These are phyloP conservation scores for Laticauda laticaudata DNA, from an alignment of 2,113 vertebrate genomes.

Conservation along the genomic window DNA sequence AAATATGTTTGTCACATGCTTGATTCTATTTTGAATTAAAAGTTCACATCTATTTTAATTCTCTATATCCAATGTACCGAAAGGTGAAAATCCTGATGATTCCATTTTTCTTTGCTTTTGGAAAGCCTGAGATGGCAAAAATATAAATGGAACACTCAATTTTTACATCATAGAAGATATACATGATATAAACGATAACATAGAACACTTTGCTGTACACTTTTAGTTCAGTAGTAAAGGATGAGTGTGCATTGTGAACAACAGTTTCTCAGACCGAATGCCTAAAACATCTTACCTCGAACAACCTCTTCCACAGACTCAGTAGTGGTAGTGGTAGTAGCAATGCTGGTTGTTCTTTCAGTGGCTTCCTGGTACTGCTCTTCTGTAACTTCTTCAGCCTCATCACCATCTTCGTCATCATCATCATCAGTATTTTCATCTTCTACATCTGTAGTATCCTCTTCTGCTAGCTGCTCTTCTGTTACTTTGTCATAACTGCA, in stretches of 20 bases:
- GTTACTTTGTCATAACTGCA: slow-evolving; percentile 84
- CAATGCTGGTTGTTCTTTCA: slow-evolving; percentile 89
- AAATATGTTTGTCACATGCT: slow-evolving; percentile 3
- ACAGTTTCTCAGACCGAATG: slow-evolving; percentile 3
- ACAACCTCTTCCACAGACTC: slow-evolving; percentile 98
- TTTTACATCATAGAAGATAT: slow-evolving; percentile 29
- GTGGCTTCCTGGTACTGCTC: slow-evolving; percentile 83
- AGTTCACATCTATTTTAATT: slow-evolving; percentile 17
- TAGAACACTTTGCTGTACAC: slow-evolving; percentile 61
- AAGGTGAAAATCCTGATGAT: not conserved
- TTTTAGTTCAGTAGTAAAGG: slow-evolving; percentile 42
- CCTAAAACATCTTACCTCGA: slow-evolving; percentile 77
- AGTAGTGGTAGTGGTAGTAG: slow-evolving; percentile 93
- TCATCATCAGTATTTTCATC: slow-evolving; percentile 75
- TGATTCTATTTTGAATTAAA: slow-evolving; percentile 25
- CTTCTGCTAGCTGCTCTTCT: slow-evolving; percentile 77
- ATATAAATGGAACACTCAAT: not conserved
- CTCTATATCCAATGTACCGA: not conserved
- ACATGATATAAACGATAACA: slow-evolving; percentile 9
- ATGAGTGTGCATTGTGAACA: slow-evolving; percentile 33
- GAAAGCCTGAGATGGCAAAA: not conserved
- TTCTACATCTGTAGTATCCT: slow-evolving; percentile 72
- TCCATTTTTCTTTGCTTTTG: not conserved
- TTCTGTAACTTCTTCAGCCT: slow-evolving; percentile 75
- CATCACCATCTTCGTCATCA: slow-evolving; percentile 73